phyloP scores from a whole-genome alignment of 2,888 invertebrate genomes.

The Cephus sareptanus region DNA sequence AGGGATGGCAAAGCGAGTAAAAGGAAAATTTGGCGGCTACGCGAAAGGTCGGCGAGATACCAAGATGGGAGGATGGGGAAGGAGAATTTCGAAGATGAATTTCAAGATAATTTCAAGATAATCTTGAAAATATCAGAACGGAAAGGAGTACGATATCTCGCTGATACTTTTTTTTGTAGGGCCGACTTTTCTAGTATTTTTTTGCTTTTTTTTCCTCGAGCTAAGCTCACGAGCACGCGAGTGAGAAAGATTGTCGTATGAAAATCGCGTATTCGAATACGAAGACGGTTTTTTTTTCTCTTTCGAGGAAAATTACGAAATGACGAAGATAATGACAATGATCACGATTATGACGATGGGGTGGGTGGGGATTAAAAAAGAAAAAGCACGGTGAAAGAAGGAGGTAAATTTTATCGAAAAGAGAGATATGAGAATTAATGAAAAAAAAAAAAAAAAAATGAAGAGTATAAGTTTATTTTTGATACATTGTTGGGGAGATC shows the following conservation, averaged over 20 bases:
- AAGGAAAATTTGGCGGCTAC: neutral
- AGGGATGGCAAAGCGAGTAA: neutral
- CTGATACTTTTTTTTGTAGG: neutral
- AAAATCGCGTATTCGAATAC: neutral
- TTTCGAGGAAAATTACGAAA: neutral
- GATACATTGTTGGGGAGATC: constrained; percentile 64
- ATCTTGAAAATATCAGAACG: neutral
- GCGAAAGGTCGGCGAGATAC: neutral
- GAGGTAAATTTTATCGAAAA: constrained; percentile 26
- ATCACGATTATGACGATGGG: neutral
- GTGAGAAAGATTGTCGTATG: neutral
- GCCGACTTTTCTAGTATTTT: neutral
- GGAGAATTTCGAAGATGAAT: neutral
- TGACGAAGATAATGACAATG: neutral
- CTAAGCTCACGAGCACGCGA: neutral
- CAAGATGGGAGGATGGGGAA: neutral
- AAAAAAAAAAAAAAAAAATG: constrained; percentile 39
- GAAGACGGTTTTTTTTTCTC: neutral
- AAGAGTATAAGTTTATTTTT: constrained; percentile 65
- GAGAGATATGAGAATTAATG: constrained; percentile 28
- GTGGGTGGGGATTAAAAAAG: neutral
- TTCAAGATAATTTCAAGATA: neutral
- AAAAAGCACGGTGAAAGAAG: constrained; percentile 25
- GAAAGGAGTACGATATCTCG: constrained; percentile 14
- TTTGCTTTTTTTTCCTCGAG: neutral